Conservation (phyloP, 2,113 vertebrate species). For the Otis tarda region DNA sequence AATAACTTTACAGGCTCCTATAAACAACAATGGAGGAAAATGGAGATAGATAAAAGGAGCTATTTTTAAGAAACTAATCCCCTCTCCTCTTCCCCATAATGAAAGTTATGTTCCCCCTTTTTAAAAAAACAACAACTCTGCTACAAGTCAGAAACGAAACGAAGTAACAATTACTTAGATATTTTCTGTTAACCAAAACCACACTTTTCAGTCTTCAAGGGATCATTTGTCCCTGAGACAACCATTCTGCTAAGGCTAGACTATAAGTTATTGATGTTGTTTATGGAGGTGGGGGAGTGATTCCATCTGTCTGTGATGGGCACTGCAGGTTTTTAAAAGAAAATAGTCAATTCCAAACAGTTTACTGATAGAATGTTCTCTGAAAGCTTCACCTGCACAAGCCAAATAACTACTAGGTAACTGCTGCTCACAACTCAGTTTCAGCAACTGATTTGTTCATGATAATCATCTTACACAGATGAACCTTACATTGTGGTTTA, state of each 20-base stretch:
- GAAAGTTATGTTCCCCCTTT: background rate
- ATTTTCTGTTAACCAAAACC: slow-evolving; percentile 55
- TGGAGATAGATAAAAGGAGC: background rate
- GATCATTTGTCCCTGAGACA: slow-evolving; percentile 40
- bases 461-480: slow-evolving; percentile 78
- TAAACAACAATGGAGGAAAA: background rate
- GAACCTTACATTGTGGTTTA: slow-evolving; percentile 68
- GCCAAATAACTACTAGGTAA: slow-evolving; percentile 40
- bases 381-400: slow-evolving; percentile 21
- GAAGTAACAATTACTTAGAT: slow-evolving; percentile 8
- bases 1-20: background rate
- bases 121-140: background rate
- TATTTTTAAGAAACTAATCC: slow-evolving; percentile 19
- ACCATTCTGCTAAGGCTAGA: background rate
- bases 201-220: slow-evolving; percentile 40
- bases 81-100: background rate
- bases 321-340: background rate
- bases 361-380: background rate
- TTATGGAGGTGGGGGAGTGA: slow-evolving; percentile 41
- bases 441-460: slow-evolving; percentile 81
- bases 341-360: background rate
- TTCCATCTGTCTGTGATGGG: slow-evolving; percentile 37
- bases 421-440: slow-evolving; percentile 31
- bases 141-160: background rate
- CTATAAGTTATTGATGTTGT: slow-evolving; percentile 22